These are phyloP conservation scores for Lepidurus apus DNA, from an alignment of 1,140 invertebrate species.

Conservation along the genomic window DNA sequence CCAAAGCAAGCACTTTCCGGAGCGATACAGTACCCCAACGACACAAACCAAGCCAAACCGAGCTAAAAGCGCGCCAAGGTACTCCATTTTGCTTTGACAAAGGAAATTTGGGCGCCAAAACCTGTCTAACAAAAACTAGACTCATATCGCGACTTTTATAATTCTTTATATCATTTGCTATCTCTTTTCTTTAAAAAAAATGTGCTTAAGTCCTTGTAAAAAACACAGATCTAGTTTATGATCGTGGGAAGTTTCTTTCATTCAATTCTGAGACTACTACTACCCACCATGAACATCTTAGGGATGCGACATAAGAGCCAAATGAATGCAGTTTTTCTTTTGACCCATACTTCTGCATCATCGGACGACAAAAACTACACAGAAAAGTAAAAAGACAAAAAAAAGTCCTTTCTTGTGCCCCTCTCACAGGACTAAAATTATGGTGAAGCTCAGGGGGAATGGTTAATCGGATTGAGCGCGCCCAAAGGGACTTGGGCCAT, in stretches of 20 bases:
- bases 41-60: too few species aligned
- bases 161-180: too few species aligned
- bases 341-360: neutral
- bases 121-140: too few species aligned
- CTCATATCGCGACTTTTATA: too few species aligned
- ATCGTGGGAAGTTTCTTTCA: too few species aligned
- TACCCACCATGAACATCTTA: neutral
- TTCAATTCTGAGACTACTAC: neutral
- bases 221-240: too few species aligned
- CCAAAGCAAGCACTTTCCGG: neutral
- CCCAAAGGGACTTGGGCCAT: neutral
- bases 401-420: neutral
- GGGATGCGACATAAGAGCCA: neutral
- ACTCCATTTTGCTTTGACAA: too few species aligned
- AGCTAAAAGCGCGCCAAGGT: too few species aligned
- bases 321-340: neutral
- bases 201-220: too few species aligned
- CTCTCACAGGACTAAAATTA: neutral
- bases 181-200: too few species aligned
- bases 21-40: too few species aligned
- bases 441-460: neutral
- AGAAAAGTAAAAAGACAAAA: neutral
- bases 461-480: conserved; percentile 13
- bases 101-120: too few species aligned
- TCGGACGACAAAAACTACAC: neutral